These are phyloP conservation scores for Thomomys bottae DNA, from an alignment of 2,113 vertebrate genomes.

Conservation along the genomic window DNA sequence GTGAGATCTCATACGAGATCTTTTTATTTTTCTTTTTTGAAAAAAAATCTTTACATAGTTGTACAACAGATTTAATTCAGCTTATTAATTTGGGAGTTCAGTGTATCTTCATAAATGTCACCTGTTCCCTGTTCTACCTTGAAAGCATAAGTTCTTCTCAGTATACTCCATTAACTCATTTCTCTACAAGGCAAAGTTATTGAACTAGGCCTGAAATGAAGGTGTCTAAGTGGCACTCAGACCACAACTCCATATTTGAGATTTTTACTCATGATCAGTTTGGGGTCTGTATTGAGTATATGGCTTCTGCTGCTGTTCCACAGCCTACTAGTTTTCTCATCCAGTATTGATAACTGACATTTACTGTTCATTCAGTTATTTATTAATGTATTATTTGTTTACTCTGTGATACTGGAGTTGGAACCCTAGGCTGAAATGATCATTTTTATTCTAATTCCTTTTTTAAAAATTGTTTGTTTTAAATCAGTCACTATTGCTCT, in stretches of 20 bases:
- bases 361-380: background rate
- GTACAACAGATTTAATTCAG: too few species aligned
- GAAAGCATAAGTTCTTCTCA: background rate
- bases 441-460: slow-evolving; percentile 46
- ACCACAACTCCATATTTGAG: background rate
- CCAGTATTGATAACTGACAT: background rate
- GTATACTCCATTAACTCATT: background rate
- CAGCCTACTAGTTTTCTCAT: slow-evolving; percentile 9
- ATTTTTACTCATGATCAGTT: background rate
- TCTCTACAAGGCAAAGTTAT: slow-evolving; percentile 8
- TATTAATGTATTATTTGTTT: background rate
- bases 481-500: too few species aligned
- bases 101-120: too few species aligned
- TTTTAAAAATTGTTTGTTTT: too few species aligned
- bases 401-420: too few species aligned
- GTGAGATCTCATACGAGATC: background rate
- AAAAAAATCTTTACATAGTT: too few species aligned
- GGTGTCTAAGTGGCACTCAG: background rate
- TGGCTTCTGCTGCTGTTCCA: background rate
- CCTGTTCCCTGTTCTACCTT: background rate
- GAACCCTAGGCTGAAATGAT: background rate
- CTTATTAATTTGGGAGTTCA: too few species aligned
- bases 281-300: background rate
- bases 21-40: too few species aligned
- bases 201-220: background rate